Base-by-base conservation (phyloP, 2,113 vertebrate genomes). In the Brachyhypopomus gauderio region DNA sequence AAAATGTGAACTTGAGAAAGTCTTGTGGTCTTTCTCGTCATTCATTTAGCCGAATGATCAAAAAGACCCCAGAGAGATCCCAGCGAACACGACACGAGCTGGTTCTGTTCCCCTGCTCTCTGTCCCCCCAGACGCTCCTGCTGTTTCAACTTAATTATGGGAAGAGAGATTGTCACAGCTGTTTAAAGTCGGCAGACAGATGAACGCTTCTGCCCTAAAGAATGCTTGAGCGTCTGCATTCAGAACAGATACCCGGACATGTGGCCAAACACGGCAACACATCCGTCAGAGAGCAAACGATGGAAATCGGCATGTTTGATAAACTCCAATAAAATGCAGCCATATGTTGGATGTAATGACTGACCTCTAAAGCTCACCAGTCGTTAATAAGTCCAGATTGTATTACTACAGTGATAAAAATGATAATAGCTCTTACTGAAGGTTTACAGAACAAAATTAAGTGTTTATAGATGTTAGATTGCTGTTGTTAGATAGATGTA, bases 141-240 rank as follows among this genome's bases (percentile, higher is more conserved):
- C 63, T 71, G 66, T 77, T 76, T 72, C 81, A 72, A 70, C 74
- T 72, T 86, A 76, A 85, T 86, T 86, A 84, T 72, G 77, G 67
- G 58, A 30, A 34, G 72, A 73, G 58, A 78, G 86, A 84, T 89
- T 62, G 73, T 72, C 22, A 73, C 75, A 52, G 73, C 82, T 81
- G 78, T 75, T 84, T 72, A 62, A 62, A 83, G 59, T 76, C 67
- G 30, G 75, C 60, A 30, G 76, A 30, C 55, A 60, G 79, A 84
- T 83, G 70, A 78, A 56, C 52, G 73, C 30, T 55, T 72, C 73
- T 48, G 27, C 30, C 59, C 76, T 58, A 73, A 38, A 22, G 58
- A 72, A 82, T 25, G 48, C 77, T 38, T 83, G 52, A 19, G 45
- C 30, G 66, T 60, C 75, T 60, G 58, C 71, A 72, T 81, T 48